A percentile compares a stretch with the other conserved stretches of the same genome.
Evolutionary conservation across 1,140 invertebrate genomes (phyloP).

Genomic region (Philotrypesis tridentata): DNA sequence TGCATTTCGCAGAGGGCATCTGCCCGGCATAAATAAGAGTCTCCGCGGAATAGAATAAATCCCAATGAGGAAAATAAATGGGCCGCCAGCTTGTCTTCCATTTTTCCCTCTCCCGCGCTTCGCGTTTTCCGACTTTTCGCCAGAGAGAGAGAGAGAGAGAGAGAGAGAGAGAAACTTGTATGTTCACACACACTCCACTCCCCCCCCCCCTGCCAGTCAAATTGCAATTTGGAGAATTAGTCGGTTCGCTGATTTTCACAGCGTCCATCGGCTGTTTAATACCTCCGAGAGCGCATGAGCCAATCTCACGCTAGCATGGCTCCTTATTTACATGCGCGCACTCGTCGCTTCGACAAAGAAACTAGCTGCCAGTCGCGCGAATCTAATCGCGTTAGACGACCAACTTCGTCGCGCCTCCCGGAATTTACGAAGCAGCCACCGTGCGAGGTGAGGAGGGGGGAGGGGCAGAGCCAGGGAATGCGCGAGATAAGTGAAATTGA

Average conservation of each 20-base stretch:
- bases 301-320: not conserved
- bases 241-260: not conserved
- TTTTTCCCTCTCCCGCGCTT: conserved; percentile 5
- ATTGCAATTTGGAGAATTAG: not conserved
- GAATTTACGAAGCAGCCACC: not conserved
- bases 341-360: not conserved
- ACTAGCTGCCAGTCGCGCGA: not conserved
- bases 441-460: no score
- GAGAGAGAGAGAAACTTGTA: no score
- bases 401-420: not conserved
- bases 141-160: no score
- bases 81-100: not conserved
- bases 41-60: conserved; percentile 24
- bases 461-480: no score
- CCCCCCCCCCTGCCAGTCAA: not conserved
- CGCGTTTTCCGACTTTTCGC: no score
- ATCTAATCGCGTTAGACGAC: conserved; percentile 13
- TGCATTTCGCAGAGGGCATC: not conserved
- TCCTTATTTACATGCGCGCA: conserved; percentile 6
- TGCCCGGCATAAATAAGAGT: conserved; percentile 12
- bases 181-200: not conserved
- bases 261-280: not conserved
- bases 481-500: conserved; percentile 32
- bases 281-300: no score
- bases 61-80: conserved; percentile 38